Evolutionary conservation across 2,113 vertebrate species (phyloP).

Genomic region (Lates calcarifer): DNA sequence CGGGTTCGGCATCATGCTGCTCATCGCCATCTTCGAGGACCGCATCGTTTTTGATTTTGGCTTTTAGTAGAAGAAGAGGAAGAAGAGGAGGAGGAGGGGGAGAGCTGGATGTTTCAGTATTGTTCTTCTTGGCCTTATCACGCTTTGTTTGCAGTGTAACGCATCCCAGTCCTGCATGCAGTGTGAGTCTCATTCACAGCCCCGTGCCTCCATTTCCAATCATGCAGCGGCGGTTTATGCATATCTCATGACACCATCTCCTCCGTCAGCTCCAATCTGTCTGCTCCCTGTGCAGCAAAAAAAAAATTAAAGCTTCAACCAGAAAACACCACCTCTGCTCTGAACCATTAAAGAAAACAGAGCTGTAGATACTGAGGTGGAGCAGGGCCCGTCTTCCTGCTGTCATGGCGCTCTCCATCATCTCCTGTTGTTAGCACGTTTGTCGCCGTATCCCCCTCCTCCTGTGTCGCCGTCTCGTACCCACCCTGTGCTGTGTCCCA

Average conservation of each 20-base stretch:
- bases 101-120: conserved; percentile 34
- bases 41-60: conserved; percentile 94
- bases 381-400: conserved; percentile 18
- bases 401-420: conserved; percentile 57
- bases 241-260: conserved; percentile 36
- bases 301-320: not conserved
- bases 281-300: conserved; percentile 14
- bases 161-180: conserved; percentile 71
- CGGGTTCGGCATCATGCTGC: conserved; percentile 96
- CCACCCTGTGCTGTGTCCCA: conserved; percentile 50
- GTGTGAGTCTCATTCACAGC: conserved; percentile 57
- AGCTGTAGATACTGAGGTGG: conserved; percentile 10
- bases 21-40: conserved; percentile 98
- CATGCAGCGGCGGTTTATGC: conserved; percentile 47
- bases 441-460: conserved; percentile 14
- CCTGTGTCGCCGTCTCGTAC: not conserved
- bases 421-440: conserved; percentile 50
- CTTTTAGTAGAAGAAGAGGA: conserved; percentile 87
- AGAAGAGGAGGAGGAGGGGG: not conserved
- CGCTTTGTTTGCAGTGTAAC: conserved; percentile 52
- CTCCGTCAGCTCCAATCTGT: conserved; percentile 25
- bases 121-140: conserved; percentile 68
- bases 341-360: too few relatives aligned
- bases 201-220: conserved; percentile 52
- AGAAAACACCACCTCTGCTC: conserved; percentile 16